Percentiles rank a stretch among this genome's conserved stretches.
These are phyloP conservation scores for Choristoneura fumiferana DNA, from an alignment of 1,140 invertebrate genomes.

Conservation along the genomic window DNA sequence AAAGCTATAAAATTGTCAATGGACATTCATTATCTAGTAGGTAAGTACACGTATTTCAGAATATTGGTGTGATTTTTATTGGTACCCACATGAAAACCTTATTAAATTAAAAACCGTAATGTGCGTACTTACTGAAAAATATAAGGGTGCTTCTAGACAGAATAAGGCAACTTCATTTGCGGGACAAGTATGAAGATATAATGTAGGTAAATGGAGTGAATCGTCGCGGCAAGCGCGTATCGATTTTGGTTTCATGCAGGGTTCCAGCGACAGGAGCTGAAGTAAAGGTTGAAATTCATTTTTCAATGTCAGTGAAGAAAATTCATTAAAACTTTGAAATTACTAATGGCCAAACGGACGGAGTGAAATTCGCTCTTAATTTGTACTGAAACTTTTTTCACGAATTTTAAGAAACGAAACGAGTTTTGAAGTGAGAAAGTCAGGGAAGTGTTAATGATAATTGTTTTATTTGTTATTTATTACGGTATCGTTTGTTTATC, in stretches of 20 bases:
- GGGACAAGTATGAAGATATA: too few relatives aligned
- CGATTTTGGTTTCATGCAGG: constrained; percentile 47
- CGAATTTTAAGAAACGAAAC: constrained; percentile 71
- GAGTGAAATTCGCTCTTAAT: constrained; percentile 77
- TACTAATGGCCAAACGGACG: constrained; percentile 77
- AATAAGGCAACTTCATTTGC: too few relatives aligned
- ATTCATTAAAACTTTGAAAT: constrained; percentile 78
- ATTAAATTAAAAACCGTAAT: too few relatives aligned
- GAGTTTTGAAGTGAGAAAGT: constrained; percentile 73
- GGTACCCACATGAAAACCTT: too few relatives aligned
- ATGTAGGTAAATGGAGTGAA: constrained; percentile 35
- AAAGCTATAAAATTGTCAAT: too few relatives aligned
- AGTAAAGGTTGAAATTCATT: constrained; percentile 73
- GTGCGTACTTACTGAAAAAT: too few relatives aligned
- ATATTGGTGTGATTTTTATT: too few relatives aligned
- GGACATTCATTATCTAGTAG: too few relatives aligned
- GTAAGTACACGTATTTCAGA: too few relatives aligned
- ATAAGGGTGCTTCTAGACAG: too few relatives aligned
- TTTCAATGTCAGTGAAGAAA: constrained; percentile 77
- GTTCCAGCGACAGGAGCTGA: constrained; percentile 48
- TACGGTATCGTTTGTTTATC: constrained; percentile 21
- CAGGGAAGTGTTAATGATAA: constrained; percentile 67
- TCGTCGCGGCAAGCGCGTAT: constrained; percentile 37
- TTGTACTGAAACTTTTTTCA: constrained; percentile 73
- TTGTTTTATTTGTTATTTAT: constrained; percentile 58